These are phyloP conservation scores for Bagarius yarrelli DNA, from an alignment of 2,113 vertebrate genomes.

Conservation along the genomic window DNA sequence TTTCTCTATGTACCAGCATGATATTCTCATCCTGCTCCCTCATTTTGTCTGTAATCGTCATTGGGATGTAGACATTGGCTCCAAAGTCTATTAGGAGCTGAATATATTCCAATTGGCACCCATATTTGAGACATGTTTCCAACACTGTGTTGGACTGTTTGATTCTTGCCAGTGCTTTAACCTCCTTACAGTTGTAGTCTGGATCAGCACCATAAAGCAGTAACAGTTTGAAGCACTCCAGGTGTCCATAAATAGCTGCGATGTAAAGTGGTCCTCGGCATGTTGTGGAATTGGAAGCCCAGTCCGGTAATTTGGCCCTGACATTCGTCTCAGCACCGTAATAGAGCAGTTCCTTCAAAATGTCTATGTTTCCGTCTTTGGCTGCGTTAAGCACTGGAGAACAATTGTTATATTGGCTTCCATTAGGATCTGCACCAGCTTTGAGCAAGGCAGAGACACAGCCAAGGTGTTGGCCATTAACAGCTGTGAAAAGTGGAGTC, in stretches of 20 bases:
- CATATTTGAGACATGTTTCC: slow-evolving; percentile 75
- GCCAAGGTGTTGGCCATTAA: slow-evolving; percentile 71
- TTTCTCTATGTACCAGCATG: slow-evolving; percentile 79
- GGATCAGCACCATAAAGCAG: slow-evolving; percentile 82
- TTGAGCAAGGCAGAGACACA: slow-evolving; percentile 69
- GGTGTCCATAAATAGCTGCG: slow-evolving; percentile 82
- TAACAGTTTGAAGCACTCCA: slow-evolving; percentile 86
- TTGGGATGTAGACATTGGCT: slow-evolving; percentile 86
- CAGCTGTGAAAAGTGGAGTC: slow-evolving; percentile 74
- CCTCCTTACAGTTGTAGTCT: slow-evolving; percentile 73
- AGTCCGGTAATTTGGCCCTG: slow-evolving; percentile 76
- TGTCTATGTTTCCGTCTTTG: slow-evolving; percentile 76
- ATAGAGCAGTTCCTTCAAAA: slow-evolving; percentile 79
- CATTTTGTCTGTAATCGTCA: slow-evolving; percentile 62
- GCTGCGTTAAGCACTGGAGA: slow-evolving; percentile 85
- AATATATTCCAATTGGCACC: slow-evolving; percentile 77
- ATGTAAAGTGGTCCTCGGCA: slow-evolving; percentile 90
- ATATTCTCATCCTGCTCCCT: slow-evolving; percentile 73
- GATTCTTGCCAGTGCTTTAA: slow-evolving; percentile 60
- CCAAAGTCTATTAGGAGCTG: slow-evolving; percentile 90
- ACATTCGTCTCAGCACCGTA: slow-evolving; percentile 77
- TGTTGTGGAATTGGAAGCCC: slow-evolving; percentile 75
- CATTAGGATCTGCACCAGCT: slow-evolving; percentile 80
- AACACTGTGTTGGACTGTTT: slow-evolving; percentile 76
- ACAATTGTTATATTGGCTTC: slow-evolving; percentile 87